Conservation (phyloP, 2,797 vertebrate species). For the Streptopelia turtur region DNA sequence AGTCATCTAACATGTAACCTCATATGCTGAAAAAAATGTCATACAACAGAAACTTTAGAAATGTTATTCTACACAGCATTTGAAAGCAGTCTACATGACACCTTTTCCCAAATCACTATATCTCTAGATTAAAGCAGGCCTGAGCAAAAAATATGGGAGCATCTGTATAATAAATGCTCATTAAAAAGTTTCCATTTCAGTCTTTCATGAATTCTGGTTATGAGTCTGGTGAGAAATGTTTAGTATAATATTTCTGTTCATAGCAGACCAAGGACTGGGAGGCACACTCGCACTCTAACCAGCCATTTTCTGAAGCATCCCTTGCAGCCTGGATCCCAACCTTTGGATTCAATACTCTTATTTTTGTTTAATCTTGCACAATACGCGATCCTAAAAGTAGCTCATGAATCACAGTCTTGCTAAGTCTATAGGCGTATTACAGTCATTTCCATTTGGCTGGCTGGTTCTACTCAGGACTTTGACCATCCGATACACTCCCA, state of each 20-base stretch:
- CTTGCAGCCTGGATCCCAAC: not conserved
- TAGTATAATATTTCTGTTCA: not conserved
- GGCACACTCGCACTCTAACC: not conserved
- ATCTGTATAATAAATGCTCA: not conserved
- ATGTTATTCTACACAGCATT: not conserved
- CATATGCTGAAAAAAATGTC: not conserved
- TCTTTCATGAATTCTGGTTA: not conserved
- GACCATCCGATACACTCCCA: rapidly evolving
- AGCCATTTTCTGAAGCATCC: not conserved
- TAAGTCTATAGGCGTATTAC: not conserved
- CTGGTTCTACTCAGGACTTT: not conserved
- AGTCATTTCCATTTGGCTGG: not conserved
- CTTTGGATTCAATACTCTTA: not conserved
- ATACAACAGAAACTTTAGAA: not conserved
- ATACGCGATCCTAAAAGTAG: not conserved
- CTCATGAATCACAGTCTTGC: not conserved
- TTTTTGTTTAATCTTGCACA: not conserved
- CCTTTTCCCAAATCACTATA: not conserved
- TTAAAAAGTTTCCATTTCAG: not conserved
- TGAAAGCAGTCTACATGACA: not conserved
- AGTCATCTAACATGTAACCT: not conserved
- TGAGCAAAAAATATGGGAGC: not conserved
- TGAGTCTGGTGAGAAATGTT: not conserved
- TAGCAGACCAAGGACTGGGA: rapidly evolving
- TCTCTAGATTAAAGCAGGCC: not conserved